A percentile compares a stretch with the other conserved stretches of the same genome.
Evolutionary conservation across 1,140 invertebrate species (phyloP).

Genomic region (Bombus huntii): DNA sequence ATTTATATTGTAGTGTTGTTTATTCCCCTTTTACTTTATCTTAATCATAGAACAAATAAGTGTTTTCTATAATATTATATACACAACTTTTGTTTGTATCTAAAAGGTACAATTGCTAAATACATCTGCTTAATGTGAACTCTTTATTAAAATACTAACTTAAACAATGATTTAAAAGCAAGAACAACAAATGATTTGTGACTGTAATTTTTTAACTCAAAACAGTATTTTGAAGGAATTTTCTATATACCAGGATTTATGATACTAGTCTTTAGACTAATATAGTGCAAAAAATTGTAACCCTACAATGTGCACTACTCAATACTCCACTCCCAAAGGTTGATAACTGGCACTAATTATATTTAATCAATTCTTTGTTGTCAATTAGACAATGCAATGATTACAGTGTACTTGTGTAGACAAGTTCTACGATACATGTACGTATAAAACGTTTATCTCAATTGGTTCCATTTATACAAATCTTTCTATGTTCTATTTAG

Average conservation of each 20-base stretch:
- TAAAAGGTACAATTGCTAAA: background rate
- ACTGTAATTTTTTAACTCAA: slow-evolving; percentile 15
- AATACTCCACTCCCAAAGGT: background rate
- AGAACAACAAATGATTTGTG: background rate
- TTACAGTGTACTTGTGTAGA: slow-evolving; percentile 49
- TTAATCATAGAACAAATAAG: slow-evolving; percentile 20
- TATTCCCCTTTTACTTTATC: slow-evolving; percentile 22
- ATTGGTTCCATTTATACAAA: slow-evolving; percentile 41
- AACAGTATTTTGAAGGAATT: background rate
- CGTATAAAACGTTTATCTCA: slow-evolving; percentile 51
- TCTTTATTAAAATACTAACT: background rate
- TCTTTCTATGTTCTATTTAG: slow-evolving; percentile 40
- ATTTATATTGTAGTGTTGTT: slow-evolving; percentile 30
- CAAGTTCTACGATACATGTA: slow-evolving; percentile 50
- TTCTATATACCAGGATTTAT: background rate
- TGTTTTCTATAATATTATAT: background rate
- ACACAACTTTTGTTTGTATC: background rate
- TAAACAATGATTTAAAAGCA: background rate
- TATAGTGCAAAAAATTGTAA: slow-evolving; percentile 17
- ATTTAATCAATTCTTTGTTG: slow-evolving; percentile 27
- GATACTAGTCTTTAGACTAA: background rate
- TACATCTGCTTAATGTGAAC: background rate
- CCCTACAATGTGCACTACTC: background rate
- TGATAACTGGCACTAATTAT: slow-evolving; percentile 8
- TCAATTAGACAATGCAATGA: slow-evolving; percentile 43